Evolutionary conservation across 2,113 vertebrate genomes (phyloP).

Genomic region (Leuciscus idus): DNA sequence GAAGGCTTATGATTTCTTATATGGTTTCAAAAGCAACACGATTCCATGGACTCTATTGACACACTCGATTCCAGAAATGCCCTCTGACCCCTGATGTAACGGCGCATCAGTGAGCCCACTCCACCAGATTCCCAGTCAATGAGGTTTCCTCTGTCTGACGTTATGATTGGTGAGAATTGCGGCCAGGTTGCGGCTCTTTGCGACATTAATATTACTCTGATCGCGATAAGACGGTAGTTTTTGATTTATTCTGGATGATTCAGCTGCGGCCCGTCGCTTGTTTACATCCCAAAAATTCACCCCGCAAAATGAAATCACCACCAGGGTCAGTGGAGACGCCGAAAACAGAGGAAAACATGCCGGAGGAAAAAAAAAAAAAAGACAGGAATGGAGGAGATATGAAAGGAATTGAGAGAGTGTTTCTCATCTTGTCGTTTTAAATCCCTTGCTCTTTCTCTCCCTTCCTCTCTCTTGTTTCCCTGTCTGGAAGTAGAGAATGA

Average conservation of each 20-base stretch:
- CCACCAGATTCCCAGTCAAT: slow-evolving; percentile 49
- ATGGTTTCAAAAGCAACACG: slow-evolving; percentile 4
- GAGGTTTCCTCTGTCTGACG: slow-evolving; percentile 28
- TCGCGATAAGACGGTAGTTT: slow-evolving; percentile 54
- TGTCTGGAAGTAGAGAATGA: slow-evolving; percentile 81
- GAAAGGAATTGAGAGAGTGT: slow-evolving; percentile 48
- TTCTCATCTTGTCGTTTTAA: slow-evolving; percentile 56
- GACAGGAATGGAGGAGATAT: slow-evolving; percentile 50
- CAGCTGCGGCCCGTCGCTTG: slow-evolving; percentile 38
- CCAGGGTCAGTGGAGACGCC: slow-evolving; percentile 28
- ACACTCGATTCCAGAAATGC: background rate
- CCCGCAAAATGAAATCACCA: slow-evolving; percentile 48
- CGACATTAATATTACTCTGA: slow-evolving; percentile 38
- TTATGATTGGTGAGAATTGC: slow-evolving; percentile 45
- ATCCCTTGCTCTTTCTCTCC: slow-evolving; percentile 51
- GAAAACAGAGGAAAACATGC: slow-evolving; percentile 34
- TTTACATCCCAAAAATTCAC: slow-evolving; percentile 51
- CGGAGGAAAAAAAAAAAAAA: slow-evolving; percentile 12
- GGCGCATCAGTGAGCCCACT: slow-evolving; percentile 37
- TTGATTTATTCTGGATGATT: slow-evolving; percentile 53
- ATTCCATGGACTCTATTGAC: background rate
- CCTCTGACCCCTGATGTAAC: slow-evolving; percentile 49
- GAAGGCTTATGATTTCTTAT: background rate
- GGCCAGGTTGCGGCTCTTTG: slow-evolving; percentile 25
- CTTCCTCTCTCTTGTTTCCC: slow-evolving; percentile 64